Percentiles rank a stretch among this genome's conserved stretches.
phyloP scores from a whole-genome alignment of 2,113 vertebrate genomes.

The Oriolus oriolus region DNA sequence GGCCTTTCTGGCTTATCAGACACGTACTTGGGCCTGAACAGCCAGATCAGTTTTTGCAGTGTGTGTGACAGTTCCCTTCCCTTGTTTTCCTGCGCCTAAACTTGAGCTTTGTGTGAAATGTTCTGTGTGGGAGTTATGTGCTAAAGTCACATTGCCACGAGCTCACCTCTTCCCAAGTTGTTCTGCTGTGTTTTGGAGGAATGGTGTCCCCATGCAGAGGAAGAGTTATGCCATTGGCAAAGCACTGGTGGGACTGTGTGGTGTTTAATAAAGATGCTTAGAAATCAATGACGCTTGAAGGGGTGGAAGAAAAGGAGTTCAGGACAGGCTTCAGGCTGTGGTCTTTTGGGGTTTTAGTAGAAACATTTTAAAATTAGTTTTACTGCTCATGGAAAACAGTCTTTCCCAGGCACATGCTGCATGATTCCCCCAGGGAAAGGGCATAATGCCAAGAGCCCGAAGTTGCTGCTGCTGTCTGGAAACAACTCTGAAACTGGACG shows the following conservation, averaged over 20 bases:
- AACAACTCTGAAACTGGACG: not conserved
- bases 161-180: not conserved
- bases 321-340: not conserved
- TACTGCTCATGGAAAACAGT: not conserved
- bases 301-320: not conserved
- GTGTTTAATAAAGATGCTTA: not conserved
- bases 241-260: rapidly evolving
- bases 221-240: not conserved
- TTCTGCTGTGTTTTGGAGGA: not conserved
- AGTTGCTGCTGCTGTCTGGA: not conserved
- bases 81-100: not conserved
- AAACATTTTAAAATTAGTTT: not conserved
- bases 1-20: not conserved
- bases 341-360: not conserved
- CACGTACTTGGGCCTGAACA: not conserved
- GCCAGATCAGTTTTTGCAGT: not conserved
- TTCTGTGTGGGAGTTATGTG: not conserved
- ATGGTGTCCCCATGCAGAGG: rapidly evolving
- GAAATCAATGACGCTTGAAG: not conserved
- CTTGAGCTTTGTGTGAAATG: rapidly evolving
- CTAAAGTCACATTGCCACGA: not conserved
- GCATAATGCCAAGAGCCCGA: not conserved
- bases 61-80: not conserved
- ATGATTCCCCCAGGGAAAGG: not conserved
- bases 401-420: not conserved